A percentile compares a stretch with the other conserved stretches of the same genome.
phyloP scores from a whole-genome alignment of 2,113 vertebrate species.

The Alethe castanea region DNA sequence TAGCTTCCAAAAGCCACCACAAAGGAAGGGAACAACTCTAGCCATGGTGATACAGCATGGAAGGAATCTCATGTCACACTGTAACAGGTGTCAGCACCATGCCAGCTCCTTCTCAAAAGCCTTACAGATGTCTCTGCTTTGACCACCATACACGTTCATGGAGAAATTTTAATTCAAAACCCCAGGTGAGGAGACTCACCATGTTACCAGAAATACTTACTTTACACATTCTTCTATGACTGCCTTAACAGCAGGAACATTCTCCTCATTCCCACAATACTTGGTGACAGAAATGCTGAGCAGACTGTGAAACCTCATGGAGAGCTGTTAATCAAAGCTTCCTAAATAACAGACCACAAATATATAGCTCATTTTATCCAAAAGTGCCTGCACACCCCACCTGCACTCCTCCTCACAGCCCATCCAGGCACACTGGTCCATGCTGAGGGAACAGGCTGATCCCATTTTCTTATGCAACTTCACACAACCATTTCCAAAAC shows the following conservation, averaged over 20 bases:
- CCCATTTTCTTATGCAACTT: not conserved
- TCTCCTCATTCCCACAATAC: not conserved
- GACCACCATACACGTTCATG: not conserved
- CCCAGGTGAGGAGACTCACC: not conserved
- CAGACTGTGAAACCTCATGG: not conserved
- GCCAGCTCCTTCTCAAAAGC: not conserved
- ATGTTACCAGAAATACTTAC: not conserved
- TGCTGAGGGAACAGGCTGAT: not conserved
- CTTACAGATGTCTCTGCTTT: not conserved
- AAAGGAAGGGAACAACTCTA: conserved; percentile 2
- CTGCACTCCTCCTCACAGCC: not conserved
- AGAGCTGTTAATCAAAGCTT: conserved; percentile 28
- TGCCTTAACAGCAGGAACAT: not conserved
- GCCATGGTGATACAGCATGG: not conserved
- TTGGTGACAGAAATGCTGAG: not conserved
- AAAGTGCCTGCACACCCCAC: not conserved
- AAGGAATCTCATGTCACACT: not conserved
- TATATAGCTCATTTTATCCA: not conserved
- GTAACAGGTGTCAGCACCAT: not conserved
- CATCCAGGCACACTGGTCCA: not conserved
- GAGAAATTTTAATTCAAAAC: conserved; percentile 12
- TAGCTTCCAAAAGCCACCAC: not conserved
- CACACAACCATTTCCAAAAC: not conserved
- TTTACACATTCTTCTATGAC: not conserved
- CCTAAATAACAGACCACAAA: not conserved